Base-by-base conservation (phyloP, 2,888 invertebrate species). In the Bedellia somnulentella region DNA sequence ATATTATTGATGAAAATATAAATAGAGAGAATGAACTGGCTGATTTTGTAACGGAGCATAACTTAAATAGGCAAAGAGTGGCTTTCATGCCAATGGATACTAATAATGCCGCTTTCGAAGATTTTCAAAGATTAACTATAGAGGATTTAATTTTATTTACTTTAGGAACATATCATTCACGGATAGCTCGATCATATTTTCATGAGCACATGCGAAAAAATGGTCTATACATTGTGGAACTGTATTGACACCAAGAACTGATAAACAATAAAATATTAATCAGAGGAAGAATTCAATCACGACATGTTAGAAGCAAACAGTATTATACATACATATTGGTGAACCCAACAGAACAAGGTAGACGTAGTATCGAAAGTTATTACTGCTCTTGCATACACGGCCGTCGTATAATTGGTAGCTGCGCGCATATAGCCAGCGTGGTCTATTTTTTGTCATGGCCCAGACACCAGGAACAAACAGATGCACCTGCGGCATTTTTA, bases 251-350 rank as follows among this genome's bases (percentile, higher is more conserved):
- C 23, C 17, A 24, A 5, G 18, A 18, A 18, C 9, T 18, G 18
- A 6, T 18, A 18, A 18, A 18, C 9, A 18, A 18, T 9, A 17
- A 22, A 33, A 17, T 25, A 24, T 31, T 35, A 29, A 26, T 32
- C 8, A 16, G 32, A 27, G 24, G 29, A 17, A 17, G 22, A 22
- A 32, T 35, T 14, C 27, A 35, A 24, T 31, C 34, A 24, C 16
- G 34, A 24, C 34, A 31, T 18, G 24, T 34, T 15, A 34, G 18
- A 24, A 22, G 31, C 22, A 35, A 27, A 18, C 18, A 18, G 24
- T 35, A 35, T 18, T 35, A 29, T 26, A 23, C 22, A 11, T 35
- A 35, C 27, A 32, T 35, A 25, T 15, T 24, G 24, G 24, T 28
- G 11, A 11, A 28, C 13, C 10, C n/a, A 6, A 9, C 17, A 22